A percentile compares a stretch with the other conserved stretches of the same genome.
phyloP scores from a whole-genome alignment of 2,888 invertebrate genomes.

The Digitonthophagus gazella region DNA sequence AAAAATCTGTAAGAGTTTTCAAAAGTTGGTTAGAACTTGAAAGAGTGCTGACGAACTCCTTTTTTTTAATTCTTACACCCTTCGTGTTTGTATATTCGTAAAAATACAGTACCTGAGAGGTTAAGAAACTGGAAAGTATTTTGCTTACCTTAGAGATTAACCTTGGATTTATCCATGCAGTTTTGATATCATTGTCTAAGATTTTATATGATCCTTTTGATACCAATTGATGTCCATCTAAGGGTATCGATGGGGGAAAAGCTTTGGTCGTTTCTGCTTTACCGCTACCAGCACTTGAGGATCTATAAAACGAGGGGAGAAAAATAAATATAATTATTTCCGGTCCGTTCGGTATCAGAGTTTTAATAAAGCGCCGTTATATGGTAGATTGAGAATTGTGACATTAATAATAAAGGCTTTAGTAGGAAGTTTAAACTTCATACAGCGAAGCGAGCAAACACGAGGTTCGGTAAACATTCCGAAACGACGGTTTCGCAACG shows the following conservation, averaged over 20 bases:
- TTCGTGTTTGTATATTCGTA: constrained; percentile 16
- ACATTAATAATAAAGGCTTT: background rate
- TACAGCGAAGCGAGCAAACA: constrained; percentile 1
- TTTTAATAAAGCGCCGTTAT: constrained; percentile 3
- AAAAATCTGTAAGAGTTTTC: no score
- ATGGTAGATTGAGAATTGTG: background rate
- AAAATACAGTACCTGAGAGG: constrained; percentile 14
- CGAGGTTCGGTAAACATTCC: background rate
- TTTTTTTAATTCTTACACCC: background rate
- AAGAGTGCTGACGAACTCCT: no score
- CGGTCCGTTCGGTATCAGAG: background rate
- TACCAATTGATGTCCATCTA: constrained; percentile 48
- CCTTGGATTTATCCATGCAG: constrained; percentile 60
- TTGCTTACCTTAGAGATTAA: constrained; percentile 56
- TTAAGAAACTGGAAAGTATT: constrained; percentile 10
- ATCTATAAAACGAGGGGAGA: constrained; percentile 36
- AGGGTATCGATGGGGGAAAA: constrained; percentile 35
- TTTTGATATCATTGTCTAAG: constrained; percentile 59
- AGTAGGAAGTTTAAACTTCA: constrained; percentile 20
- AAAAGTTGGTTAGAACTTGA: no score
- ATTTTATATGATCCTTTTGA: constrained; percentile 55
- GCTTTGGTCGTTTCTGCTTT: constrained; percentile 37
- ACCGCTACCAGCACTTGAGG: constrained; percentile 38
- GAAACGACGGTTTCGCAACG: background rate
- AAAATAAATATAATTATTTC: background rate